These are phyloP conservation scores for Hestina assimilis DNA, from an alignment of 1,140 invertebrate genomes.

Conservation along the genomic window DNA sequence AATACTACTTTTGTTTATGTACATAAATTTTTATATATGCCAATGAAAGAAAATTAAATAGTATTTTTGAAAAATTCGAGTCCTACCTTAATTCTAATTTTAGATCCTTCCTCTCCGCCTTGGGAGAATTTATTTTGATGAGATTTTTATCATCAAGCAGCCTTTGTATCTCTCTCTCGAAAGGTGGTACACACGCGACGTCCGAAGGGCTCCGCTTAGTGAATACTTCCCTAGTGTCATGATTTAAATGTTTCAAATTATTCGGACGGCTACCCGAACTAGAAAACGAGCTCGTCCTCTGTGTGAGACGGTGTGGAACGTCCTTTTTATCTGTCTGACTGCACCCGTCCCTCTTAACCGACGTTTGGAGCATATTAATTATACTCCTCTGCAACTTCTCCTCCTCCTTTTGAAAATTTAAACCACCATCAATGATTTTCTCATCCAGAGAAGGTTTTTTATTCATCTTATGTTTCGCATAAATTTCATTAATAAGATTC, in stretches of 20 bases:
- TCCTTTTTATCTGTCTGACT: slow-evolving; percentile 83
- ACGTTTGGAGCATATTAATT: slow-evolving; percentile 73
- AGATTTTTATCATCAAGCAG: slow-evolving; percentile 85
- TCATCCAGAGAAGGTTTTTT: slow-evolving; percentile 69
- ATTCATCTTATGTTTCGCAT: slow-evolving; percentile 66
- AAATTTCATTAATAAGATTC: slow-evolving; percentile 57
- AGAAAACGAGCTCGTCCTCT: slow-evolving; percentile 73
- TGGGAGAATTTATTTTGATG: slow-evolving; percentile 79
- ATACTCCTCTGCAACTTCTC: slow-evolving; percentile 74
- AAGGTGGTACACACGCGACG: slow-evolving; percentile 79
- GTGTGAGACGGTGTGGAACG: slow-evolving; percentile 54
- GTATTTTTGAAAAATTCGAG: background rate
- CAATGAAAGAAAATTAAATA: background rate
- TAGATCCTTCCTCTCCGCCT: slow-evolving; percentile 78
- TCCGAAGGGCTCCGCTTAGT: slow-evolving; percentile 72
- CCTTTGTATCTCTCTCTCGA: slow-evolving; percentile 86
- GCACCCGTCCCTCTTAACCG: slow-evolving; percentile 80
- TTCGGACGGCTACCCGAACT: slow-evolving; percentile 72
- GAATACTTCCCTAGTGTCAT: slow-evolving; percentile 71
- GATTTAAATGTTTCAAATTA: slow-evolving; percentile 74
- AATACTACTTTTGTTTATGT: background rate
- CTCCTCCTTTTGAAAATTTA: slow-evolving; percentile 72
- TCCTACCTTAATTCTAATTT: slow-evolving; percentile 71
- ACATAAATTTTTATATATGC: background rate
- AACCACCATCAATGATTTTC: slow-evolving; percentile 58